These are phyloP conservation scores for Malaclemys terrapin DNA, from an alignment of 2,113 vertebrate genomes.

Conservation along the genomic window DNA sequence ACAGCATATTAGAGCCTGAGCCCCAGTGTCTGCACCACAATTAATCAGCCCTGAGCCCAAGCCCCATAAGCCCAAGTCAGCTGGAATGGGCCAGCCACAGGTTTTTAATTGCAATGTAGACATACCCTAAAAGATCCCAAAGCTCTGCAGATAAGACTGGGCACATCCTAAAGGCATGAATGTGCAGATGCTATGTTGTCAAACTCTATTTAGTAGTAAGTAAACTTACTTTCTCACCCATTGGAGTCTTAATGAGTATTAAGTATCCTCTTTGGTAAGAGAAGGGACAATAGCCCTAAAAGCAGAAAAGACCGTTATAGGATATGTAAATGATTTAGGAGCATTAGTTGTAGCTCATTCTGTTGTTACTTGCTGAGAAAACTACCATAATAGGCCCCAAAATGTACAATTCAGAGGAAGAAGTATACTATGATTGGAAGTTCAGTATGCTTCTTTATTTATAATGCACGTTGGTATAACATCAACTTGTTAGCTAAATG, in stretches of 20 bases:
- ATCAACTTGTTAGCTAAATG: neutral
- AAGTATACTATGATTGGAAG: neutral
- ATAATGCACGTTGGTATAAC: neutral
- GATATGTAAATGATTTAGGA: neutral
- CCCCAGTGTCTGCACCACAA: neutral
- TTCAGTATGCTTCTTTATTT: neutral
- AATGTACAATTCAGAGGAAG: neutral
- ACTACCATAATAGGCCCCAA: neutral
- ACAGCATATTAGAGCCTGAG: neutral
- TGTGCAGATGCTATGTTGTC: neutral
- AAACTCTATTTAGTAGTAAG: neutral
- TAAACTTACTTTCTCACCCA: neutral
- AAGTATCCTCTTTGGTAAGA: neutral
- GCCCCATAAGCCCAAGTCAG: neutral
- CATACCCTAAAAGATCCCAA: neutral
- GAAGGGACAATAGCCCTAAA: neutral
- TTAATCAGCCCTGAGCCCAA: neutral
- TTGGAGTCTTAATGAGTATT: neutral
- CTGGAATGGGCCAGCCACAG: neutral
- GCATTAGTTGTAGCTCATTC: neutral
- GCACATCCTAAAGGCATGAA: neutral
- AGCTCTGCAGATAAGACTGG: neutral
- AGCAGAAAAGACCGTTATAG: neutral
- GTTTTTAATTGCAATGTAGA: neutral
- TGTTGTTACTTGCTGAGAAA: neutral